Conservation (phyloP, 2,113 vertebrate genomes). For the Vireo altiloquus region DNA sequence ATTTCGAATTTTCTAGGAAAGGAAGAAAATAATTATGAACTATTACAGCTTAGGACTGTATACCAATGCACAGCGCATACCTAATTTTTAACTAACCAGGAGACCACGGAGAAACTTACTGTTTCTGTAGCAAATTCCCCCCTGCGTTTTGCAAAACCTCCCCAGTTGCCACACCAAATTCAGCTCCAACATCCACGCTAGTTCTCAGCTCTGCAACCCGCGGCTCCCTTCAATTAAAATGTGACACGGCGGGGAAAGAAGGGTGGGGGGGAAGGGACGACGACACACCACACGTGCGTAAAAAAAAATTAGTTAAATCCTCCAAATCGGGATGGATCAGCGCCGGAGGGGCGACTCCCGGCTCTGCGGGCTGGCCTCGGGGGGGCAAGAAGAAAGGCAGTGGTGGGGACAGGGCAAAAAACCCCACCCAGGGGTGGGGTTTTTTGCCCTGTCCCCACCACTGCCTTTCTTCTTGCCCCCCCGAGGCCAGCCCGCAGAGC, state of each 20-base stretch:
- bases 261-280: no score
- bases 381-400: no score
- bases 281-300: neutral
- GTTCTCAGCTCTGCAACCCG: neutral
- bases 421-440: no score
- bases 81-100: neutral
- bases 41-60: neutral
- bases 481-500: neutral
- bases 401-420: no score
- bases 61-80: neutral
- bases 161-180: neutral
- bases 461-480: fast-evolving
- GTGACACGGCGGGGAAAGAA: neutral
- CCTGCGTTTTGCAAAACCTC: neutral
- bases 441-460: neutral
- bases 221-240: neutral
- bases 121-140: neutral
- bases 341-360: neutral
- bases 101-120: neutral
- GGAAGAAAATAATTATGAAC: neutral
- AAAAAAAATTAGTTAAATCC: neutral
- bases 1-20: neutral
- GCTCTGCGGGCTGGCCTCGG: no score
- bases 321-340: neutral
- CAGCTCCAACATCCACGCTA: neutral